These are phyloP conservation scores for Patella depressa DNA, from an alignment of 2,888 invertebrate genomes.

Conservation along the genomic window DNA sequence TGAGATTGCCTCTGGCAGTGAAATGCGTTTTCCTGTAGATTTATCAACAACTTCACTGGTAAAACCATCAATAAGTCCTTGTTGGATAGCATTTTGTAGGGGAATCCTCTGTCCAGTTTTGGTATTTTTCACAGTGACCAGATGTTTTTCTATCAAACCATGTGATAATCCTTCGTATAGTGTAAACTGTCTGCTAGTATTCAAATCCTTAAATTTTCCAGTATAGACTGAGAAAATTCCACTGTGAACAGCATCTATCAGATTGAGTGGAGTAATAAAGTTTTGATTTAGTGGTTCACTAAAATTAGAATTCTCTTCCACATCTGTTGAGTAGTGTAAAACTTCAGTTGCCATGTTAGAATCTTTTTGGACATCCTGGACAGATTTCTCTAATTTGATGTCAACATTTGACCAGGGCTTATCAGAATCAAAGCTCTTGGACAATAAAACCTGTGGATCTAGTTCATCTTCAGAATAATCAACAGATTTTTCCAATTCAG, in stretches of 20 bases:
- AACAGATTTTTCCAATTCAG: slow-evolving; percentile 53
- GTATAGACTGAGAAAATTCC: slow-evolving; percentile 52
- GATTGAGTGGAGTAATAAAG: slow-evolving; percentile 63
- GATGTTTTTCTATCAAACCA: slow-evolving; percentile 59
- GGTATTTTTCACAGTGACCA: slow-evolving; percentile 63
- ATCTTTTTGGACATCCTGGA: slow-evolving; percentile 25
- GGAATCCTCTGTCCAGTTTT: slow-evolving; percentile 56
- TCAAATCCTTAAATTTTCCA: slow-evolving; percentile 78
- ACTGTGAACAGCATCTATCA: slow-evolving; percentile 58
- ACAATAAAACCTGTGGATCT: slow-evolving; percentile 31
- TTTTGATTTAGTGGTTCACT: not conserved
- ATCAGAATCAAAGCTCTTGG: slow-evolving; percentile 37
- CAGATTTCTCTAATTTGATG: slow-evolving; percentile 60
- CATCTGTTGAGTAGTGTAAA: slow-evolving; percentile 57
- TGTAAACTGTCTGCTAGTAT: slow-evolving; percentile 84
- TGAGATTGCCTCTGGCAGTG: slow-evolving; percentile 58
- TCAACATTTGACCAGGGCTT: slow-evolving; percentile 54
- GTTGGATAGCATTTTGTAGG: slow-evolving; percentile 73
- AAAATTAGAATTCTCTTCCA: slow-evolving; percentile 30
- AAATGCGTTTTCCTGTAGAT: slow-evolving; percentile 39
- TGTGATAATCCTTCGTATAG: slow-evolving; percentile 83
- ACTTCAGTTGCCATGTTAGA: slow-evolving; percentile 53
- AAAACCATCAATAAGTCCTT: slow-evolving; percentile 83
- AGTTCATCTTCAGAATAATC: slow-evolving; percentile 43
- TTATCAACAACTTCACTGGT: slow-evolving; percentile 73